These are phyloP conservation scores for Catharus fuscescens DNA, from an alignment of 2,113 vertebrate genomes.

Conservation along the genomic window DNA sequence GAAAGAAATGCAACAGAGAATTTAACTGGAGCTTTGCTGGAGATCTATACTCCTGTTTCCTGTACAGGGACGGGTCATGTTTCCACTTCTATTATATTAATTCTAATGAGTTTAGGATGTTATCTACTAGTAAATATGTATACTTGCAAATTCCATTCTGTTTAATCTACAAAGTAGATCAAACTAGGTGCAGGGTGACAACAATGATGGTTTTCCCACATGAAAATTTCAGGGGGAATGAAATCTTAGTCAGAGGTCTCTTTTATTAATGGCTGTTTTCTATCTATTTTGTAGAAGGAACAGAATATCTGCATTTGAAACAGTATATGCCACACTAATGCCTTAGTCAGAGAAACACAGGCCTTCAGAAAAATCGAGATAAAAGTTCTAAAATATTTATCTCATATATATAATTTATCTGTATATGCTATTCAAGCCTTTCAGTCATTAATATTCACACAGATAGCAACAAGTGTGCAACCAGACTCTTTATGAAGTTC, in stretches of 20 bases:
- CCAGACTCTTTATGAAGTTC: not conserved
- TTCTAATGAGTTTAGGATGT: not conserved
- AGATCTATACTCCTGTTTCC: not conserved
- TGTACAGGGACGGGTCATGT: not conserved
- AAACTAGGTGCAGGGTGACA: not conserved
- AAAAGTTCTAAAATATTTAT: not conserved
- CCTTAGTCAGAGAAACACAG: not conserved
- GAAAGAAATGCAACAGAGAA: not conserved
- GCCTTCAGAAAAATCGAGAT: slow-evolving; percentile 4
- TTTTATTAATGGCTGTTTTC: slow-evolving; percentile 19
- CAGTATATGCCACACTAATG: not conserved
- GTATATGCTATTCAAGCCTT: not conserved
- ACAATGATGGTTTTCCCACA: not conserved
- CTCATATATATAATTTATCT: not conserved
- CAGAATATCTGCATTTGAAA: slow-evolving; percentile 6
- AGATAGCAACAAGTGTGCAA: not conserved
- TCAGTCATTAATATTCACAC: not conserved
- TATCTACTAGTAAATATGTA: slow-evolving; percentile 43
- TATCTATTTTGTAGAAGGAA: not conserved
- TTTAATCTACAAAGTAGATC: not conserved
- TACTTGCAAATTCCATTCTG: slow-evolving; percentile 1
- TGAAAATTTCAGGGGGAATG: not conserved
- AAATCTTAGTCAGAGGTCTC: not conserved
- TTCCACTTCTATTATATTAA: not conserved
- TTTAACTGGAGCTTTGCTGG: not conserved